Conservation (phyloP, 2,113 vertebrate species). For the Microcebus ravelobensis region DNA sequence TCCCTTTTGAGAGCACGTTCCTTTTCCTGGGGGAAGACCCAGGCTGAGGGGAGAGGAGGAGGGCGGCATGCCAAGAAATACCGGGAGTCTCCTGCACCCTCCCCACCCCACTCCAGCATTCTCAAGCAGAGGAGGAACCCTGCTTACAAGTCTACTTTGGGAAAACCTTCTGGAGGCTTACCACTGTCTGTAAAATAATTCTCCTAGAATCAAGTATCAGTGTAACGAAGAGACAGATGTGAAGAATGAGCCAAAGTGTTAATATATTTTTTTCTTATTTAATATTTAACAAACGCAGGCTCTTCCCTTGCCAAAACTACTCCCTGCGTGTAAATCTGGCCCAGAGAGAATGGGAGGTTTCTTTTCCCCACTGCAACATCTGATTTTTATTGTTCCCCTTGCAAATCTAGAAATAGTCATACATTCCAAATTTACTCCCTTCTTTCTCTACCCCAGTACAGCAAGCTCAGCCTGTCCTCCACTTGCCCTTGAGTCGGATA, state of each 20-base stretch:
- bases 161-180: background rate
- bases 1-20: background rate
- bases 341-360: conserved; percentile 11
- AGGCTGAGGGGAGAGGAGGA: background rate
- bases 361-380: background rate
- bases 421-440: background rate
- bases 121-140: background rate
- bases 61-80: background rate
- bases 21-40: background rate
- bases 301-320: conserved; percentile 2
- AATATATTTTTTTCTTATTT: conserved; percentile 30
- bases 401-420: background rate
- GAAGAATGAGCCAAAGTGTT: conserved; percentile 25
- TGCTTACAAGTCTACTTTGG: background rate
- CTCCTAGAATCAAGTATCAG: background rate
- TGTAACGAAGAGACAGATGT: background rate
- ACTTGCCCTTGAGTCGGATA: background rate
- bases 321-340: background rate
- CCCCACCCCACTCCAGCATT: background rate
- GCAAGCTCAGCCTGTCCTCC: background rate
- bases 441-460: background rate
- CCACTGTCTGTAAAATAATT: background rate
- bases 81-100: background rate
- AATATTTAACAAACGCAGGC: conserved; percentile 42
- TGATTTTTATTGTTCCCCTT: conserved; percentile 42